phyloP scores from a whole-genome alignment of 2,888 invertebrate genomes.

The Chrysomela aeneicollis region DNA sequence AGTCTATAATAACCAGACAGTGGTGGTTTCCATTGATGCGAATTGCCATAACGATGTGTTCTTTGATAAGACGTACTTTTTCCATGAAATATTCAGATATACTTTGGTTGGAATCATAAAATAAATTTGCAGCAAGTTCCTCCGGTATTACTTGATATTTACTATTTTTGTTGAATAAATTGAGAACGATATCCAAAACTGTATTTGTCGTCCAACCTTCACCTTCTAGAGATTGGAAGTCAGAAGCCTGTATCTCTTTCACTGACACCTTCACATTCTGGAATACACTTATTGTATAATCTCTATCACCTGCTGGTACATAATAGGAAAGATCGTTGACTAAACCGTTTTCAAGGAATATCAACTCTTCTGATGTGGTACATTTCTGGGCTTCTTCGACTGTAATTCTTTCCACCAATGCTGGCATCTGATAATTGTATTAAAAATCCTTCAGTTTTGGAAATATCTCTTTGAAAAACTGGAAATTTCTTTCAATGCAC shows the following conservation, averaged over 20 bases:
- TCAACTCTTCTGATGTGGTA: no score
- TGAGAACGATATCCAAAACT: background rate
- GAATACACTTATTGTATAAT: background rate
- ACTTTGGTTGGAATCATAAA: no score
- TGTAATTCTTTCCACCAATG: background rate
- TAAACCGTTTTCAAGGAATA: no score
- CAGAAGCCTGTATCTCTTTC: background rate
- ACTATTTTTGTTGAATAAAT: background rate
- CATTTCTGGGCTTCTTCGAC: background rate
- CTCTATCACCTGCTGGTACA: background rate
- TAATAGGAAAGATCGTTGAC: conserved; percentile 3
- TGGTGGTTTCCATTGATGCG: no score
- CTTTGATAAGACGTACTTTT: no score
- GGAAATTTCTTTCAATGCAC: background rate
- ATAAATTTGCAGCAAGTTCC: background rate
- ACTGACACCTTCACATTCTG: background rate
- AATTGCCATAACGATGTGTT: no score
- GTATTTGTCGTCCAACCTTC: conserved; percentile 3
- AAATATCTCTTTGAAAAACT: conserved; percentile 6
- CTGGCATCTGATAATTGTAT: conserved; percentile 1
- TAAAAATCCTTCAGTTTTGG: background rate
- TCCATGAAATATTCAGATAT: no score
- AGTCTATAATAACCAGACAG: no score
- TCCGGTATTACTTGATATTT: background rate
- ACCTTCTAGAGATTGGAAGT: background rate